Evolutionary conservation across 2,888 invertebrate genomes (phyloP), one percentile per base, ranked within the genome.

Genomic region (Galeopsomyia nigrocyanea): DNA sequence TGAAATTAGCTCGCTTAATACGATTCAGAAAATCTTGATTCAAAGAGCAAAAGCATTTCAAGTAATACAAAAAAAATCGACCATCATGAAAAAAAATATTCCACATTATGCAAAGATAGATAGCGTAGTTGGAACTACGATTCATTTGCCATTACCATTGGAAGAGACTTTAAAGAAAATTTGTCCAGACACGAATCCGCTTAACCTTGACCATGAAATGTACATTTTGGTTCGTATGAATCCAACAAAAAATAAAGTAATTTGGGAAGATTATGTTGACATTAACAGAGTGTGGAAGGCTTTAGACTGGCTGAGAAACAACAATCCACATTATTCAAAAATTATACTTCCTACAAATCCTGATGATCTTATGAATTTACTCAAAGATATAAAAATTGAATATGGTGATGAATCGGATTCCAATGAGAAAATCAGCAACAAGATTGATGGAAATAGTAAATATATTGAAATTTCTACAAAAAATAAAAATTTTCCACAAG

Each of bases 81-180:
- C 50, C 6, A 26, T 50, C 16, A 26, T 53, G 31, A 64, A 64
- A 17, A 64, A 53, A 64, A 64, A 9, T 17, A n/a, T 63, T 21
- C 63, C 63, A 16, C n/a, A 50, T 63, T 26, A 63, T 49, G 26
- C 6, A 14, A 50, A 51, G 19, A 3, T 63, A 26, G 53, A 63
- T 51, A 31, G 26, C 9, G 63, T 63, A 6, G 13, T 19, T 21
- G 81, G 80, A 62, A 74, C 76, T 55, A 80, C 80, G 66, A 83
- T 83, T 70, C 82, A 83, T 78, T 73, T 83, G 16, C 83, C 84
- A 14, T 74, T 84, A n/a, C 82, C 83, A 2, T 22, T 81, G 6
- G 79, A 84, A 77, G 76, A 80, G 77, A 84, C 49, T 75, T 72
- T 68, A 74, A 80, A 14, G n/a, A n/a, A n/a, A n/a, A n/a, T n/a